Percentiles rank a stretch among this genome's conserved stretches.
Conservation (phyloP, 1,140 invertebrate species). For the Papilio glaucus region DNA sequence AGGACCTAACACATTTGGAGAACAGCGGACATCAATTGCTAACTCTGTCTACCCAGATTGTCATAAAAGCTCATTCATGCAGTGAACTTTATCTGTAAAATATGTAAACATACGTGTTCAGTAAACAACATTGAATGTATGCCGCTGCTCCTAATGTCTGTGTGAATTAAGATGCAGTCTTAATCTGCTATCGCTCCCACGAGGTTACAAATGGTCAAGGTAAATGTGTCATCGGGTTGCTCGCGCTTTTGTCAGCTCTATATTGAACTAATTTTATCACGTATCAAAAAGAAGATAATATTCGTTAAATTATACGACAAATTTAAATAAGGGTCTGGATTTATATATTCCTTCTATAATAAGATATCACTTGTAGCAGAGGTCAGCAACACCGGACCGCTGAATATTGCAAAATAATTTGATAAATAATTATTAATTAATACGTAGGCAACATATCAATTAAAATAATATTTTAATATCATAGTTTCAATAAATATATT, state of each 20-base stretch:
- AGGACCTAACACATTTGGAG: not conserved
- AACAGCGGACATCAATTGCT: not conserved
- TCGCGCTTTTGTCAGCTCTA: not conserved
- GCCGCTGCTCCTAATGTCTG: constrained; percentile 10
- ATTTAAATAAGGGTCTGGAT: too few relatives aligned
- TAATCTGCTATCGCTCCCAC: constrained; percentile 45
- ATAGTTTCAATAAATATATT: too few relatives aligned
- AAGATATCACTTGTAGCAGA: too few relatives aligned
- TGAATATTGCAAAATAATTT: too few relatives aligned
- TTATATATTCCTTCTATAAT: too few relatives aligned
- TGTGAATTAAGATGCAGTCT: constrained; percentile 24
- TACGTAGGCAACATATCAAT: too few relatives aligned
- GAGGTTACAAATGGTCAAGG: constrained; percentile 69
- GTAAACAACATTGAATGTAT: not conserved
- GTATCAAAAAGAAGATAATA: not conserved
- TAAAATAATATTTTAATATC: too few relatives aligned
- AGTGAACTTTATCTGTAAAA: not conserved
- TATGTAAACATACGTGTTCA: not conserved
- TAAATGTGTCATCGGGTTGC: constrained; percentile 59
- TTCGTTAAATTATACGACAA: not conserved
- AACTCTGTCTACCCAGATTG: not conserved
- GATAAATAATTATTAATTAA: too few relatives aligned
- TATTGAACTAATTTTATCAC: not conserved
- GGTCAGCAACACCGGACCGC: too few relatives aligned
- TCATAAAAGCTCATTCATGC: not conserved